Conservation (phyloP, 2,888 invertebrate species). For the Cheilosia urbana region DNA sequence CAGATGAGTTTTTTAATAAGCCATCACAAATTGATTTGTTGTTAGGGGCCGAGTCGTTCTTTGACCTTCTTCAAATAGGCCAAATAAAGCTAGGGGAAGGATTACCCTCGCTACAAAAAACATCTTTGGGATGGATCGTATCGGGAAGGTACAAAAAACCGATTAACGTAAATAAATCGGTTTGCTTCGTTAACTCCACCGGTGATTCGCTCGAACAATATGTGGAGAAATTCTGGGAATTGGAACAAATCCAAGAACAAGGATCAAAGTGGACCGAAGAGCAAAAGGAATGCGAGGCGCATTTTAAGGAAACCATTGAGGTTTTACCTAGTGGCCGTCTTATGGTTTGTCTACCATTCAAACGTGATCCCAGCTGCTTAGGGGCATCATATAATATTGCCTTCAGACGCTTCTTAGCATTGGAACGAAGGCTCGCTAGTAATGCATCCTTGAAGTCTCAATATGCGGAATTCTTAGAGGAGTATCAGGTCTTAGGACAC, state of each 20-base stretch:
- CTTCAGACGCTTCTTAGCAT: conserved; percentile 13
- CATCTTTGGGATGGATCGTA: conserved; percentile 72
- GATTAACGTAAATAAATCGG: neutral
- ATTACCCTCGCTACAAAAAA: neutral
- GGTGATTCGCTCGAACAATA: neutral
- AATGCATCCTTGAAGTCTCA: neutral
- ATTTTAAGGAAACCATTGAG: neutral
- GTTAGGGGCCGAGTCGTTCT: conserved; percentile 59
- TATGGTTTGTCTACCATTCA: conserved; percentile 36
- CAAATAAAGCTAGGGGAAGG: too few relatives aligned
- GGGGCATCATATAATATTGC: conserved; percentile 36
- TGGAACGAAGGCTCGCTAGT: conserved; percentile 32
- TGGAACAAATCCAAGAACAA: neutral
- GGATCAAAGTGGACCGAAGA: conserved; percentile 16
- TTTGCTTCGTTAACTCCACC: conserved; percentile 10
- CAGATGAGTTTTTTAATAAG: conserved; percentile 46
- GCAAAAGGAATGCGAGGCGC: conserved; percentile 2
- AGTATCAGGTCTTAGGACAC: conserved; percentile 49
- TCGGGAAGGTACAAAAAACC: conserved; percentile 42
- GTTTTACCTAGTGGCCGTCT: conserved; percentile 6
- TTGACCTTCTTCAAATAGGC: conserved; percentile 19
- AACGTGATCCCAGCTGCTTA: conserved; percentile 18
- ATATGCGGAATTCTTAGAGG: conserved; percentile 36
- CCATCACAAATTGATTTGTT: conserved; percentile 30
- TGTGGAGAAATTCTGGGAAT: conserved; percentile 23